Base-by-base conservation (phyloP, 1,140 invertebrate species). In the Drosophila insularis region DNA sequence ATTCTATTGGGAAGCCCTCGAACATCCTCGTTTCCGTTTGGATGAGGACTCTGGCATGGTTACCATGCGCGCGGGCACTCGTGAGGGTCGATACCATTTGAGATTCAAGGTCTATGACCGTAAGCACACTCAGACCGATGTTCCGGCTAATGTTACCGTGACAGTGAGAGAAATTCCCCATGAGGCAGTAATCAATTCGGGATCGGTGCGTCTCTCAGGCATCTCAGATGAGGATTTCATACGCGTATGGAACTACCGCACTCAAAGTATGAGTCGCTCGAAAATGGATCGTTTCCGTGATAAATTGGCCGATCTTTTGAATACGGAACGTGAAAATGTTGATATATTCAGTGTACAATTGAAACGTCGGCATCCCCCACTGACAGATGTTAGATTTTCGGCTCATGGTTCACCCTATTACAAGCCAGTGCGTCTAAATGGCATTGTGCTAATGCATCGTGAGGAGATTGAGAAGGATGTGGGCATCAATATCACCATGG, bases 181-280 rank as follows among this genome's bases (percentile, higher is more conserved):
- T 89, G 98, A 99, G 78, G 98, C 98, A 7, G 97, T 99, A 1
- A 93, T 97, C 0, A 99, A 98, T 92, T 98, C 98, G 1, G 98
- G 98, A 6, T 99, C 98, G 0, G 95, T 99, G 54, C 93, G 98
- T 71, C 95, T 99, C 86, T 95, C 96, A 4, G 98, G 98, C n/a
- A 97, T 98, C 87, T 97, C 97, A 1, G 98, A 98, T 87, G 98
- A 99, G 92, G 97, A 99, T 89, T 99, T 99, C 89, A 97, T 99
- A 67, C 93, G 97, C 63, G 96, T 98, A 13, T 98, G 97, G 97
- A 96, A 98, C 92, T 98, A 98, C 90, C 96, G 95, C 93, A 96
- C 96, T 0, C 95, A 97, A 84, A 95, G 95, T 80, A 93, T 97
- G 50, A 95, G 96, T 5, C 94, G 96, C 81, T 98, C 97, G 87